Evolutionary conservation across 2,888 invertebrate species (phyloP), one percentile per base, ranked within the genome.

Genomic region (Pimpla rufipes): DNA sequence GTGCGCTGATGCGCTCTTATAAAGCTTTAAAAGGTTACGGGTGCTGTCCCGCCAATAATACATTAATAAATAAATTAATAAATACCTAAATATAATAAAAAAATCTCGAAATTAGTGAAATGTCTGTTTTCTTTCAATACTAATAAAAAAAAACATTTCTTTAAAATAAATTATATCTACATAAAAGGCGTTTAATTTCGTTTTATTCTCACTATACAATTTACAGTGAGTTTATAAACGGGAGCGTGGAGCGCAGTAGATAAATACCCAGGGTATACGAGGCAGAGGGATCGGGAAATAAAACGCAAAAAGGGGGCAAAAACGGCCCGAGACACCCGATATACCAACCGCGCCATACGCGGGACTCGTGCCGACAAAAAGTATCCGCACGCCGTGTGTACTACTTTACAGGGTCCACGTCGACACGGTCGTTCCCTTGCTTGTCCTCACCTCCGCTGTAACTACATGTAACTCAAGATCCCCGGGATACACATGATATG

Each of bases 361-460:
- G 23, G 37, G 52, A 52, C 29, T 64, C 64, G 75, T 75, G 75
- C 75, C 37, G 37, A 64, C 75, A 64, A 50, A 64, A 75, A 75
- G 64, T 50, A 23, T 10, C 40, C 71, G 29, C 45, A 40, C 62
- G 16, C 55, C 11, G 71, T 52, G 42, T 50, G 57, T 68, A 68
- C 68, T 62, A 73, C 74, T 78, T 78, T 68, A 74, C 62, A 62
- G 67, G 66, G 52, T 42, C 45, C 16, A 11, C 66, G 42, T 75
- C 70, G 64, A 67, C 79, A 84, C 83, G 83, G 86, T 85, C 86
- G 81, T 87, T 87, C 86, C 86, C 84, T 86, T 64, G 81, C 66
- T 40, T 18, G 66, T 42, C 8, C 71, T 59, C 70, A 45, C 11
- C 40, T 50, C 52, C 21, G 2, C 57, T 35, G 35, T 8, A 16